Percentiles rank a stretch among this genome's conserved stretches.
Conservation (phyloP, 35 echinoderm and acorn worm species). For the Eucidaris tribuloides region DNA sequence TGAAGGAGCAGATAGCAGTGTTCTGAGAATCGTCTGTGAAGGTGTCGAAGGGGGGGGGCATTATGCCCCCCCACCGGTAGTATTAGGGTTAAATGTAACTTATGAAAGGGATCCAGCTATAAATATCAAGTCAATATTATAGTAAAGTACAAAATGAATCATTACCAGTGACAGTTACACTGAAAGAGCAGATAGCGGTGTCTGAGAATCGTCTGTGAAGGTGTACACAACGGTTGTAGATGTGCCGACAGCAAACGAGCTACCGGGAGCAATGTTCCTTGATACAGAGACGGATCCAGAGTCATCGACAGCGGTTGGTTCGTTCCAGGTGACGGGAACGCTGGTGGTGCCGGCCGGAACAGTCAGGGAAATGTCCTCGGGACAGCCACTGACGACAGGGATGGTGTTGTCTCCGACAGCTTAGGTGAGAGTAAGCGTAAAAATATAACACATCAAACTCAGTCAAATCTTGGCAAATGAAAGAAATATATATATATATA, state of each 20-base stretch:
- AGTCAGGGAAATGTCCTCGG: background rate
- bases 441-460: too few relatives aligned
- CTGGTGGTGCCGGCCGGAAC: background rate
- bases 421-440: too few relatives aligned
- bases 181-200: slow-evolving; percentile 38
- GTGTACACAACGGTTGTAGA: slow-evolving; percentile 50
- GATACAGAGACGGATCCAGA: slow-evolving; percentile 37
- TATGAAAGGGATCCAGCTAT: too few relatives aligned
- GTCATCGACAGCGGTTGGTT: slow-evolving; percentile 65
- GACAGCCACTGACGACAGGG: slow-evolving; percentile 31
- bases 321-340: slow-evolving; percentile 30
- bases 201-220: slow-evolving; percentile 41
- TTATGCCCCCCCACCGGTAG: too few relatives aligned
- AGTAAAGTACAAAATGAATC: too few relatives aligned
- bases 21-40: slow-evolving; percentile 36
- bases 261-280: slow-evolving; percentile 26
- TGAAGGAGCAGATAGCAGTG: slow-evolving; percentile 32
- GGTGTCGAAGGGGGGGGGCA: too few relatives aligned
- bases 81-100: too few relatives aligned
- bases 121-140: too few relatives aligned
- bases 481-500: too few relatives aligned
- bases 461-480: too few relatives aligned
- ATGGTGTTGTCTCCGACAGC: slow-evolving; percentile 7
- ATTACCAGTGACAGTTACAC: slow-evolving; percentile 32
- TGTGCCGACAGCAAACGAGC: slow-evolving; percentile 45